phyloP scores from a whole-genome alignment of 2,797 vertebrate species.

The Lithobates sylvaticus region DNA sequence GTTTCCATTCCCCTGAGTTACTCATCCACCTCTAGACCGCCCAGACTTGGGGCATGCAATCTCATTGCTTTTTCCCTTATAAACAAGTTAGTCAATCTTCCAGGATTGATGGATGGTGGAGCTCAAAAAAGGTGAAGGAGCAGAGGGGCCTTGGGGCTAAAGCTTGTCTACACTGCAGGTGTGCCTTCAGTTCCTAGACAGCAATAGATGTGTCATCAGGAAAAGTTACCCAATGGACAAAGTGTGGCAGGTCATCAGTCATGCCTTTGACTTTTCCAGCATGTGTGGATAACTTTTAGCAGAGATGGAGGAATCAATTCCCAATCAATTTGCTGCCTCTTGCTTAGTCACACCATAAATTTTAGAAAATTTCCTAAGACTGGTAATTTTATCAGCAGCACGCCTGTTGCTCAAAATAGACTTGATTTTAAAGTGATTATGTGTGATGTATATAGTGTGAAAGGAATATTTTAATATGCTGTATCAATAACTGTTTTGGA shows the following conservation, averaged over 20 bases:
- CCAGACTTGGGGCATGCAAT: slow-evolving; percentile 36
- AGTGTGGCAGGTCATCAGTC: slow-evolving; percentile 56
- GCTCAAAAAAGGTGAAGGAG: slow-evolving; percentile 53
- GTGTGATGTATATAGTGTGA: not conserved
- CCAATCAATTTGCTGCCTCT: slow-evolving; percentile 50
- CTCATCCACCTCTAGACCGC: slow-evolving; percentile 45
- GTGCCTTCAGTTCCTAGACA: slow-evolving; percentile 59
- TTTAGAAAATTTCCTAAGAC: slow-evolving; percentile 13
- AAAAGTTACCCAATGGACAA: slow-evolving; percentile 60
- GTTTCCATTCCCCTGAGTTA: slow-evolving; percentile 13
- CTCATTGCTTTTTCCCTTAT: slow-evolving; percentile 50
- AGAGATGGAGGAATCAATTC: slow-evolving; percentile 52
- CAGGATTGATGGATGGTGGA: slow-evolving; percentile 51
- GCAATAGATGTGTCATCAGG: slow-evolving; percentile 58
- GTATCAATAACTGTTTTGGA: not conserved
- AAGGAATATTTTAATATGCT: not conserved
- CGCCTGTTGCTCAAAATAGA: not conserved
- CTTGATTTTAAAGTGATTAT: slow-evolving; percentile 5
- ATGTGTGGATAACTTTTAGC: slow-evolving; percentile 38
- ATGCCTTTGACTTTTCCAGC: slow-evolving; percentile 49
- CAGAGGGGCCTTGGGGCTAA: slow-evolving; percentile 47
- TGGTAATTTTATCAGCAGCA: slow-evolving; percentile 1
- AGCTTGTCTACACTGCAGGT: slow-evolving; percentile 61
- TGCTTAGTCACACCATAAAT: slow-evolving; percentile 16
- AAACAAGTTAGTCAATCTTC: slow-evolving; percentile 60